These are phyloP conservation scores for Danio jaintianensis DNA, from an alignment of 2,797 vertebrate genomes.

Conservation along the genomic window DNA sequence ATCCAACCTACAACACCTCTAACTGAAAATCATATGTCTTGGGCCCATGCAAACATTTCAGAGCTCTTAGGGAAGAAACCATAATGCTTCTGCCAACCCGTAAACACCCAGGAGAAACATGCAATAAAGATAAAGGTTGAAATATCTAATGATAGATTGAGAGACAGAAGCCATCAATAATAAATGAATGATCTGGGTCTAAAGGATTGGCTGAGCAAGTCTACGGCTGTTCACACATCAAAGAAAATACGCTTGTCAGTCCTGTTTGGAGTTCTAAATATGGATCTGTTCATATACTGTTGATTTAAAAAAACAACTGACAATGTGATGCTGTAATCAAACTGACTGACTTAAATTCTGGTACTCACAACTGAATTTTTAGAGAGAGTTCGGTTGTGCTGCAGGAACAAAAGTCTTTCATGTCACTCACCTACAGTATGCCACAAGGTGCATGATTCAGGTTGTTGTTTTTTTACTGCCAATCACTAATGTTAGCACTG, in stretches of 20 bases:
- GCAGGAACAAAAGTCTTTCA: background rate
- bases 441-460: background rate
- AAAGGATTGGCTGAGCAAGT: background rate
- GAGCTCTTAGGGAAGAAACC: conserved; percentile 22
- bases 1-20: background rate
- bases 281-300: background rate
- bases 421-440: background rate
- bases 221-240: background rate
- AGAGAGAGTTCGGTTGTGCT: background rate
- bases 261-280: background rate
- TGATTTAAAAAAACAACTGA: background rate
- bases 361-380: background rate
- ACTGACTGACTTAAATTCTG: background rate
- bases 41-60: background rate
- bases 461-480: background rate
- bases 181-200: background rate
- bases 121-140: conserved; percentile 21
- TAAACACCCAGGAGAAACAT: conserved; percentile 12
- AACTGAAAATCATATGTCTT: background rate
- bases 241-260: background rate
- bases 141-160: conserved; percentile 3
- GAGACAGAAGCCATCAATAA: conserved; percentile 22
- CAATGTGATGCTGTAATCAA: background rate
- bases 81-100: conserved; percentile 1
- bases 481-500: background rate